These are phyloP conservation scores for Muscicapa striata DNA, from an alignment of 2,797 vertebrate species.

Conservation along the genomic window DNA sequence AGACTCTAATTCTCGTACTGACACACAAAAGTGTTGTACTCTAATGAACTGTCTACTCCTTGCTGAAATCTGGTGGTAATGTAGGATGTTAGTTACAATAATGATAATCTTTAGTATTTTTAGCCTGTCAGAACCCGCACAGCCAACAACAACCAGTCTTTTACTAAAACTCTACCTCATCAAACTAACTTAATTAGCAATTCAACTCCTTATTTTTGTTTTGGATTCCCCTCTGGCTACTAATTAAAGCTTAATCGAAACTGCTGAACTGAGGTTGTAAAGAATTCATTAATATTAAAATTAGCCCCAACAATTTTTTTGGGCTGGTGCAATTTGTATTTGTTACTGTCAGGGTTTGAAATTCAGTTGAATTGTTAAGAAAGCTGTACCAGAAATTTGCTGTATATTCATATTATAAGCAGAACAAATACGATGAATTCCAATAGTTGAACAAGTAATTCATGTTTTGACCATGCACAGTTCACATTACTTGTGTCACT, in stretches of 20 bases:
- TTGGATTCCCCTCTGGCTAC: slow-evolving; percentile 99
- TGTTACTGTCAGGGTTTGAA: slow-evolving; percentile 89
- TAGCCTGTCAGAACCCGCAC: slow-evolving; percentile 86
- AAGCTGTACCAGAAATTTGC: slow-evolving; percentile 71
- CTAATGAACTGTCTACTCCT: slow-evolving; percentile 78
- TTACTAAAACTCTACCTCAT: slow-evolving; percentile 90
- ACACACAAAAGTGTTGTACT: slow-evolving; percentile 74
- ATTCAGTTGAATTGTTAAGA: slow-evolving; percentile 81
- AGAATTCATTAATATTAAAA: slow-evolving; percentile 99
- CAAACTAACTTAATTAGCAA: slow-evolving; percentile 97
- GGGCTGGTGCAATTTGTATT: slow-evolving; percentile 87
- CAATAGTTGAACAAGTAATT: slow-evolving; percentile 65
- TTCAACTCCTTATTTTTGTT: slow-evolving; percentile 99
- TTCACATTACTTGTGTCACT: slow-evolving; percentile 56
- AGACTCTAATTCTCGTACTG: slow-evolving; percentile 74
- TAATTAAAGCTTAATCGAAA: slow-evolving; percentile 99
- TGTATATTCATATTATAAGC: slow-evolving; percentile 72
- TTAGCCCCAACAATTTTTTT: slow-evolving; percentile 92
- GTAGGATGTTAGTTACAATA: slow-evolving; percentile 78
- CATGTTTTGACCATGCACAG: slow-evolving; percentile 33
- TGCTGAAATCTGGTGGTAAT: slow-evolving; percentile 69
- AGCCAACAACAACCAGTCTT: slow-evolving; percentile 85
- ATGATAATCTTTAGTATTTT: slow-evolving; percentile 86
- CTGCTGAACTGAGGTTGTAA: slow-evolving; percentile 99
- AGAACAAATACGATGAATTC: slow-evolving; percentile 65